These are phyloP conservation scores for Sinella curviseta DNA, from an alignment of 1,140 invertebrate species.

Conservation along the genomic window DNA sequence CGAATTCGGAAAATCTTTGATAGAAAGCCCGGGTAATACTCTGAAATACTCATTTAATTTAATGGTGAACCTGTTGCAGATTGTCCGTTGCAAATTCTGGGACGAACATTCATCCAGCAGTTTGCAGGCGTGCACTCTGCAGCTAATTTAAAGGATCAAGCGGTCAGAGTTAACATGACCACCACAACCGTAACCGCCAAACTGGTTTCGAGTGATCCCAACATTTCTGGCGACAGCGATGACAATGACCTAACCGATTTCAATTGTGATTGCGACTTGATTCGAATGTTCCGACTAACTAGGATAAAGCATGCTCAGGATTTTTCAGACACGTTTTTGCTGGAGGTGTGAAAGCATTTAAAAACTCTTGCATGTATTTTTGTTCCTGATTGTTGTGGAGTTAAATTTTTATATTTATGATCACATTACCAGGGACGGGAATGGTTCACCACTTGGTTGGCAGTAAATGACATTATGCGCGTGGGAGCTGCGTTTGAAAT, in stretches of 20 bases:
- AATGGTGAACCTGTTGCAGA: too few relatives aligned
- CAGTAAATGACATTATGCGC: slow-evolving; percentile 55
- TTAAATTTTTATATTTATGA: too few relatives aligned
- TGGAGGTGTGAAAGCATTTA: slow-evolving; percentile 55
- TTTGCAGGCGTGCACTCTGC: slow-evolving; percentile 41
- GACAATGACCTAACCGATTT: neutral
- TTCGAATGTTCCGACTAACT: slow-evolving; percentile 58
- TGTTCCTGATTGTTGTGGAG: neutral
- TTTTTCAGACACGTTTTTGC: slow-evolving; percentile 59
- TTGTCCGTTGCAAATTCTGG: slow-evolving; percentile 44
- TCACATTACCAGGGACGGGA: slow-evolving; percentile 55
- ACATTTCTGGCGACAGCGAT: slow-evolving; percentile 14
- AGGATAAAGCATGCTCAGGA: slow-evolving; percentile 59
- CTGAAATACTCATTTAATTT: too few relatives aligned
- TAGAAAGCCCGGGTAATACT: too few relatives aligned
- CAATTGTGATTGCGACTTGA: slow-evolving; percentile 51
- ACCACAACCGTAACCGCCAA: neutral
- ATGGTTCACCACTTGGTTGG: slow-evolving; percentile 59
- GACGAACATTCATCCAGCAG: slow-evolving; percentile 47
- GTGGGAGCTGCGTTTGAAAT: slow-evolving; percentile 59
- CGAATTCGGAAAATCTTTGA: too few relatives aligned
- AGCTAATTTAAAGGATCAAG: slow-evolving; percentile 40
- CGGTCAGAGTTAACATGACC: slow-evolving; percentile 40
- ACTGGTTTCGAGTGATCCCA: slow-evolving; percentile 37
- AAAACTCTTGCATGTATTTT: neutral